phyloP scores from a whole-genome alignment of 2,888 invertebrate species.

The Ormyrus pomaceus region DNA sequence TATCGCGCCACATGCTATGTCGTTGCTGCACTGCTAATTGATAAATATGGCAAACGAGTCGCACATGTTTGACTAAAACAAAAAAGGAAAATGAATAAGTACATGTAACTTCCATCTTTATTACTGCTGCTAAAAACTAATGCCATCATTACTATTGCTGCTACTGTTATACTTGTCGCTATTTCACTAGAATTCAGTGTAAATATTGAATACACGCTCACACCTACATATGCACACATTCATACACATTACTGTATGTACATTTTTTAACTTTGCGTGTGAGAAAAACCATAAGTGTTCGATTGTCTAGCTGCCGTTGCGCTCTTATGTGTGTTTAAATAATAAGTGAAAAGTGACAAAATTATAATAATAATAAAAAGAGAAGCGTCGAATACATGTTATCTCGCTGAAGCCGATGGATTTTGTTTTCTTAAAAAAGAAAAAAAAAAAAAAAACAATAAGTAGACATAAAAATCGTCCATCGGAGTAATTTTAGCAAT shows the following conservation, averaged over 20 bases:
- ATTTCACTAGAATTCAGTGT: constrained; percentile 61
- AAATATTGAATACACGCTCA: constrained; percentile 59
- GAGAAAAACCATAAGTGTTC: constrained; percentile 73
- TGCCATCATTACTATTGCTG: constrained; percentile 64
- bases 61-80: constrained; percentile 9
- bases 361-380: constrained; percentile 54
- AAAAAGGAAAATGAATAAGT: constrained; percentile 25
- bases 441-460: constrained; percentile 11
- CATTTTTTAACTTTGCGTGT: constrained; percentile 49
- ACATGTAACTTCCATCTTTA: constrained; percentile 30
- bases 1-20: constrained; percentile 28
- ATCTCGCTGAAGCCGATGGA: constrained; percentile 44
- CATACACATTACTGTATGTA: constrained; percentile 32
- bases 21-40: constrained; percentile 26
- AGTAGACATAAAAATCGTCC: constrained; percentile 61
- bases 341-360: constrained; percentile 48
- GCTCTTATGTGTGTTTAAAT: constrained; percentile 66
- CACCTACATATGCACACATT: constrained; percentile 16
- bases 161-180: constrained; percentile 51
- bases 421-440: constrained; percentile 54
- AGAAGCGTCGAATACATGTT: constrained; percentile 65
- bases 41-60: constrained; percentile 12
- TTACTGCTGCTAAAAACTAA: constrained; percentile 41
- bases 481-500: constrained; percentile 69
- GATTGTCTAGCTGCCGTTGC: constrained; percentile 72